Base-by-base conservation (phyloP, 2,797 vertebrate species). In the Phalanger gymnotis region DNA sequence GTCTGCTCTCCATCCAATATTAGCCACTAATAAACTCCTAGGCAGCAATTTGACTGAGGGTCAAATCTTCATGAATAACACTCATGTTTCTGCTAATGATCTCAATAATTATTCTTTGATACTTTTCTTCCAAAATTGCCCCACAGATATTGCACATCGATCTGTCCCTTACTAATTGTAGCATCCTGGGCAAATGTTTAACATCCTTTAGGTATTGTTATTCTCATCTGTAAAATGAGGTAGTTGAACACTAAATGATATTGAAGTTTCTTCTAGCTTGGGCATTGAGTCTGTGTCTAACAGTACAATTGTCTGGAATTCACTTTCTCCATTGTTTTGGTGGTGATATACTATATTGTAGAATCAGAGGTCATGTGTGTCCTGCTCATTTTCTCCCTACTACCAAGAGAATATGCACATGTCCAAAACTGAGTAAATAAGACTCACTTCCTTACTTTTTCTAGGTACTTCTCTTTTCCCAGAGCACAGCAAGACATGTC, bases 401-500 rank as follows among this genome's bases (percentile, higher is more conserved):
- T n/a, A 31, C 53, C 93, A 40, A 91, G 54, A 56, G 92, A 93
- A 57, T 40, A 16, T 53, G 34, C 90, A 91, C 95, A 94, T 58
- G 34, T 40, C 66, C 92, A 54, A 91, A 94, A 47, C 25, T 89
- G 54, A 93, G 28, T 34, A 14, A 28, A 51, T 93, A 94, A 34
- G 5, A 3, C 58, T 57, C 51, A 57, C 92, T 90, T 93, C 9
- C 81, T 5, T 40, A 90, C 54, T 27, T 90, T 95, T 54, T 11
- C 96, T 90, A 58, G 3, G 40, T n/a, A 92, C 28, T 28, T 92
- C 27, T 91, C 66, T 92, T 5, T 30, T 89, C 54, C 94, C n/a
- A 53, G 96, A 97, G 93, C n/a, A 94, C 91, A 97, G 7, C n/a
- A 81, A 81, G 19, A 81, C 22, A 47, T 81, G 47, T 25, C 40